These are phyloP conservation scores for Tolypeutes matacus DNA, from an alignment of 2,797 vertebrate genomes.

Conservation along the genomic window DNA sequence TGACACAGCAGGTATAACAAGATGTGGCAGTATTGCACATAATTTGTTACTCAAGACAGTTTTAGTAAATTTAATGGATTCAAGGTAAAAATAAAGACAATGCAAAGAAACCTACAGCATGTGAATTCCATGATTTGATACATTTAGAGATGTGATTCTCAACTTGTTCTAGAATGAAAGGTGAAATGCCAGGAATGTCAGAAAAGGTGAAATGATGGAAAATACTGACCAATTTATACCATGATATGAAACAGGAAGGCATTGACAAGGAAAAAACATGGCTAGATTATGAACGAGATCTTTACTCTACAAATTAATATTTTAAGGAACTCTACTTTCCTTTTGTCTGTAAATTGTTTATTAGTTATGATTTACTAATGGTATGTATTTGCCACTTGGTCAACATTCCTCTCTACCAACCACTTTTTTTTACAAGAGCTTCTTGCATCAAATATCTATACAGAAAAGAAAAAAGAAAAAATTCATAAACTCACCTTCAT, in stretches of 20 bases:
- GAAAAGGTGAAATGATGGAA: neutral
- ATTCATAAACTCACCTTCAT: slow-evolving; percentile 91
- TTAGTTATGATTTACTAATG: neutral
- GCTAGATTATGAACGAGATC: neutral
- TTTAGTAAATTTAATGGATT: slow-evolving; percentile 32
- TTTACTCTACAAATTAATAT: neutral
- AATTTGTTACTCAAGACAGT: slow-evolving; percentile 48
- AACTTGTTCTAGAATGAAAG: neutral
- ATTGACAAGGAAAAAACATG: neutral
- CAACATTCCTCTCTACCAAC: slow-evolving; percentile 31
- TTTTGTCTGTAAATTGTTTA: neutral
- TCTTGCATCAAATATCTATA: neutral
- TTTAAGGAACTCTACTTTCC: neutral
- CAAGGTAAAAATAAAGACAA: slow-evolving; percentile 51
- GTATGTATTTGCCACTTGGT: neutral
- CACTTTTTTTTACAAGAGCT: neutral
- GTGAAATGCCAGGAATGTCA: slow-evolving; percentile 1
- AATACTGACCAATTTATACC: neutral
- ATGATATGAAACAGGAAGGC: neutral
- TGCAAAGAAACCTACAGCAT: neutral
- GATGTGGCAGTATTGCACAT: neutral
- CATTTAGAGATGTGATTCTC: neutral
- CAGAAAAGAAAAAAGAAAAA: neutral
- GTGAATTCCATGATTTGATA: slow-evolving; percentile 46
- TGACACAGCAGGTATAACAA: neutral